phyloP scores from a whole-genome alignment of 2,797 vertebrate genomes.

The Acipenser ruthenus region DNA sequence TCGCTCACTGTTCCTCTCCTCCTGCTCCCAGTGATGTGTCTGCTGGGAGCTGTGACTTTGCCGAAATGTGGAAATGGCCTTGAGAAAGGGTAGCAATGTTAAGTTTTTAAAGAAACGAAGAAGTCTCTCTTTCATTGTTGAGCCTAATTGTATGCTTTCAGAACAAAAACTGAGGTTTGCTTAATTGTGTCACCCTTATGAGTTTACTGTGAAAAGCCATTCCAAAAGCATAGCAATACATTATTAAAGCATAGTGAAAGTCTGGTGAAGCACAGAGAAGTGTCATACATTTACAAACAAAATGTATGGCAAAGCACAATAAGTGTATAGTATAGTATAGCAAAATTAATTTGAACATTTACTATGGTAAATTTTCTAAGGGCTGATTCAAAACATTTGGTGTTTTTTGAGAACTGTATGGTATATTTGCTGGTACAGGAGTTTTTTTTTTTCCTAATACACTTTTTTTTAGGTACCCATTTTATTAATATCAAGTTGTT shows the following conservation, averaged over 20 bases:
- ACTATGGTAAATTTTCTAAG: too few relatives aligned
- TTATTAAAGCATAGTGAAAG: not conserved
- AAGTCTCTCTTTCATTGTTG: not conserved
- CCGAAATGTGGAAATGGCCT: constrained; percentile 37
- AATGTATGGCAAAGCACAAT: too few relatives aligned
- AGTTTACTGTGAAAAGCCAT: too few relatives aligned
- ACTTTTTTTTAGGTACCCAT: too few relatives aligned
- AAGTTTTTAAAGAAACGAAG: constrained; percentile 20
- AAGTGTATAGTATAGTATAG: too few relatives aligned
- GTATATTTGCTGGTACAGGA: too few relatives aligned
- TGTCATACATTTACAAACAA: constrained; percentile 7
- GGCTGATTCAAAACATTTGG: too few relatives aligned
- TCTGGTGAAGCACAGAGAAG: constrained; percentile 9
- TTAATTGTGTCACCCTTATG: constrained; percentile 12
- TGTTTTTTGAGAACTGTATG: too few relatives aligned
- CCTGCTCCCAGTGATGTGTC: constrained; percentile 27
- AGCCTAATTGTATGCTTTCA: constrained; percentile 1
- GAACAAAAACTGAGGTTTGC: not conserved
- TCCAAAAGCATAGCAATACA: too few relatives aligned
- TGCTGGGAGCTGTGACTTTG: constrained; percentile 34
- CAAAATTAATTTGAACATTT: too few relatives aligned
- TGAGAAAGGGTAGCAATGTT: constrained; percentile 38
- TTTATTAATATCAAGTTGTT: too few relatives aligned
- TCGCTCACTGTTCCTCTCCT: constrained; percentile 20
- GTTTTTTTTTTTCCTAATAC: too few relatives aligned